Evolutionary conservation across 2,797 vertebrate genomes (phyloP).

Genomic region (Gymnothorax javanicus): DNA sequence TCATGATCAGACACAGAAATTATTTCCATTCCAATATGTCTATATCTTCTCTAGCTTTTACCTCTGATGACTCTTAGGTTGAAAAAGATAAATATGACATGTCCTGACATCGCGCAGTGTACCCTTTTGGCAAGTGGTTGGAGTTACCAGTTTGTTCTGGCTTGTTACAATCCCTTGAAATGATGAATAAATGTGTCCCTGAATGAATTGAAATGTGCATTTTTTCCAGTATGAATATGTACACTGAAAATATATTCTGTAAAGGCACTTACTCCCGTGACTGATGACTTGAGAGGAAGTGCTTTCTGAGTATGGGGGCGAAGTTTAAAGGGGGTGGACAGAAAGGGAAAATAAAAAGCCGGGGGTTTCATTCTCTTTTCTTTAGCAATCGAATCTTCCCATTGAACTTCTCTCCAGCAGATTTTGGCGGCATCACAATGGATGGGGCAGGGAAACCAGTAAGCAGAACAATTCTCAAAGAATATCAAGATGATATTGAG

Average conservation of each 20-base stretch:
- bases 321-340: neutral
- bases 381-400: neutral
- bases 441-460: constrained; percentile 21
- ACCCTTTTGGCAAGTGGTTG: neutral
- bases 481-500: constrained; percentile 56
- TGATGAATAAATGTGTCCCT: neutral
- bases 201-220: neutral
- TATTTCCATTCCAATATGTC: neutral
- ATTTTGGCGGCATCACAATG: constrained; percentile 9
- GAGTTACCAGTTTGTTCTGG: neutral
- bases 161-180: neutral
- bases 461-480: constrained; percentile 30
- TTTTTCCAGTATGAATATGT: neutral
- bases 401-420: neutral
- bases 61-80: neutral
- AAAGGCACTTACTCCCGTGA: neutral
- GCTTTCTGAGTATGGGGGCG: neutral
- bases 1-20: neutral
- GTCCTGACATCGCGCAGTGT: neutral
- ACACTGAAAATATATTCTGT: neutral
- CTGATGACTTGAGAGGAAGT: neutral
- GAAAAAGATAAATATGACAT: neutral
- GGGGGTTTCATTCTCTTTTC: neutral
- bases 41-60: neutral
- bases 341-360: neutral